Base-by-base conservation (phyloP, 2,797 vertebrate species). In the Gastrophryne carolinensis region DNA sequence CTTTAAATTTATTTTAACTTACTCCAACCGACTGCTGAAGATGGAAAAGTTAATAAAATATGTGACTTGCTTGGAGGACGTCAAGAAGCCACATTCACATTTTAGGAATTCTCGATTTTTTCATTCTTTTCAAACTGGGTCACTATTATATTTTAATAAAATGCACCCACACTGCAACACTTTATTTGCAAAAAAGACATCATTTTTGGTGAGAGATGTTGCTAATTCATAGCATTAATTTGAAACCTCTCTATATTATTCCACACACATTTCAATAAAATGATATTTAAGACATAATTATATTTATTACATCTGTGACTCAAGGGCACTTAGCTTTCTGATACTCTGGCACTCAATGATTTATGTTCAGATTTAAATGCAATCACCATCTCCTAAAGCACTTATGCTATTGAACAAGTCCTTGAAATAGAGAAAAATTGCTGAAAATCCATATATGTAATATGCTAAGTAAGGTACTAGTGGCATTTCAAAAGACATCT, bases 1-100 rank as follows among this genome's bases (percentile, higher is more conserved):
- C 39, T 35, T 6, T 56, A 29, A 56, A 56, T 29, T 44, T 62
- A 71, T 50, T 64, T 56, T 63, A 56, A 77, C 47, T 12, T 70
- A 77, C 57, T 77, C 52, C 50, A 35, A 57, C 29, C 50, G 60
- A 71, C 60, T 57, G 21, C 30, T 52, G 15, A 24, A 63, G 27
- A 64, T 50, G 71, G 49, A 53, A 29, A 71, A 35, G 50, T 71
- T 71, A 77, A 70, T 71, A 57, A 64, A 71, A 77, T 64, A 77
- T 58, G 58, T 56, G 67, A 71, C 52, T 39, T 29, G 17, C 67
- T 64, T 30, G 65, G 27, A n/a, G 54, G 50, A 54, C 50, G 60
- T 77, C 66, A 70, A 53, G 57, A 23, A 56, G 35, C 47, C 44
- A 63, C 57, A 57, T 70, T 63, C 70, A 49, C 66, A 62, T 54